A percentile compares a stretch with the other conserved stretches of the same genome.
Conservation (phyloP, 2,797 vertebrate species). For the Nannoperca australis region DNA sequence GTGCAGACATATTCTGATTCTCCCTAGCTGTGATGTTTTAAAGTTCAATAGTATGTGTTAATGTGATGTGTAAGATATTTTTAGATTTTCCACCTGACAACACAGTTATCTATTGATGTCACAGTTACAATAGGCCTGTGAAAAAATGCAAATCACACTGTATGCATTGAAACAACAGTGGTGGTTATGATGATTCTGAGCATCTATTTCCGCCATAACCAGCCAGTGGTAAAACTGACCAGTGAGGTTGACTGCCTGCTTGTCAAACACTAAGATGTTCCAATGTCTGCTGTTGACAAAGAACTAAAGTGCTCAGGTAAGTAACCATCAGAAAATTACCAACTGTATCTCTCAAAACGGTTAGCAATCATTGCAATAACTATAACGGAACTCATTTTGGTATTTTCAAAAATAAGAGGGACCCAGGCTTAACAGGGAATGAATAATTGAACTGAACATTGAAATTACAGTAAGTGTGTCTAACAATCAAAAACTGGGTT, state of each 20-base stretch:
- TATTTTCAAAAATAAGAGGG: not conserved
- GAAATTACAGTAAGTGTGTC: not conserved
- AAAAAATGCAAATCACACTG: not conserved
- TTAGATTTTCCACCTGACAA: slow-evolving; percentile 21
- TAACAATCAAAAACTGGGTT: not conserved
- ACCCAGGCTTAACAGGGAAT: not conserved
- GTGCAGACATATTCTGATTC: not conserved
- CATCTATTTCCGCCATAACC: not conserved
- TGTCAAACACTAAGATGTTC: slow-evolving; percentile 1
- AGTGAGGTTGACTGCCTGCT: not conserved
- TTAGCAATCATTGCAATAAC: slow-evolving; percentile 3
- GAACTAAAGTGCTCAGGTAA: not conserved
- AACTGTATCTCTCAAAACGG: not conserved
- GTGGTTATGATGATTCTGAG: not conserved
- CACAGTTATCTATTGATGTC: not conserved
- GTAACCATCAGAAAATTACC: not conserved
- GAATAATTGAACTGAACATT: not conserved
- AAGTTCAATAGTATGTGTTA: not conserved
- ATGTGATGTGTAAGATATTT: slow-evolving; percentile 1
- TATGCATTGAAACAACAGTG: not conserved
- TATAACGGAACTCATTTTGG: not conserved
- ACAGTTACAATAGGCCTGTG: not conserved
- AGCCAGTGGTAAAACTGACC: not conserved
- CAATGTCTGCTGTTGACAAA: not conserved
- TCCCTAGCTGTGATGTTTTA: not conserved